Evolutionary conservation across 2,113 vertebrate genomes (phyloP).

Genomic region (Cottus gobio): DNA sequence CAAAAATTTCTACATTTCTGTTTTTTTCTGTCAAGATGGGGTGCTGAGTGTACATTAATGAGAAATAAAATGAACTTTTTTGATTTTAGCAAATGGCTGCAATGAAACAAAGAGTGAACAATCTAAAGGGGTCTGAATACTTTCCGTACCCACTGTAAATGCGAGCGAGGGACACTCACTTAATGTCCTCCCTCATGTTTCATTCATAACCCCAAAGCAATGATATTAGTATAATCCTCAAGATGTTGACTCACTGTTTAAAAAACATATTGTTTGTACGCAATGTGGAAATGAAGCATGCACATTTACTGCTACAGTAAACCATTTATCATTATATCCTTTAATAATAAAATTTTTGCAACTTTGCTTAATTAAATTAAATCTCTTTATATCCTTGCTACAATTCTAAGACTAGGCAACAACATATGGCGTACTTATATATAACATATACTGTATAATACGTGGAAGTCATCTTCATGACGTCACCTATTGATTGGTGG

Average conservation of each 20-base stretch:
- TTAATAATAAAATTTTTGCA: not conserved
- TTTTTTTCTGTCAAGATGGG: too few relatives aligned
- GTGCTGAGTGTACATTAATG: too few relatives aligned
- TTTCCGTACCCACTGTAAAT: too few relatives aligned
- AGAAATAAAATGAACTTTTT: too few relatives aligned
- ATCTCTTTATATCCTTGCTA: not conserved
- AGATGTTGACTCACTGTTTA: conserved; percentile 35
- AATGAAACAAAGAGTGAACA: too few relatives aligned
- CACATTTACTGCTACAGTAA: conserved; percentile 11
- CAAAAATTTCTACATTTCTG: too few relatives aligned
- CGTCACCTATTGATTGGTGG: not conserved
- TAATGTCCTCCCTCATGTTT: conserved; percentile 29
- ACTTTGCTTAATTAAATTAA: not conserved
- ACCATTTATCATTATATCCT: not conserved
- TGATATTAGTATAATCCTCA: conserved; percentile 24
- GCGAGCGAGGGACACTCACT: not conserved
- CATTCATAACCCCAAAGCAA: conserved; percentile 31
- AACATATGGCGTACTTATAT: not conserved
- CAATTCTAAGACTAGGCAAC: not conserved
- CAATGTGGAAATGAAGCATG: conserved; percentile 11
- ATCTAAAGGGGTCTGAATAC: too few relatives aligned
- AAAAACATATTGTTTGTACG: conserved; percentile 23
- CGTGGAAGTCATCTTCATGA: too few relatives aligned
- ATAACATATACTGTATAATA: not conserved
- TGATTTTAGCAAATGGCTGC: too few relatives aligned